Evolutionary conservation across 2,888 invertebrate genomes (phyloP), one percentile per base, ranked within the genome.

Genomic region (Zhuqinia jingwanae): DNA sequence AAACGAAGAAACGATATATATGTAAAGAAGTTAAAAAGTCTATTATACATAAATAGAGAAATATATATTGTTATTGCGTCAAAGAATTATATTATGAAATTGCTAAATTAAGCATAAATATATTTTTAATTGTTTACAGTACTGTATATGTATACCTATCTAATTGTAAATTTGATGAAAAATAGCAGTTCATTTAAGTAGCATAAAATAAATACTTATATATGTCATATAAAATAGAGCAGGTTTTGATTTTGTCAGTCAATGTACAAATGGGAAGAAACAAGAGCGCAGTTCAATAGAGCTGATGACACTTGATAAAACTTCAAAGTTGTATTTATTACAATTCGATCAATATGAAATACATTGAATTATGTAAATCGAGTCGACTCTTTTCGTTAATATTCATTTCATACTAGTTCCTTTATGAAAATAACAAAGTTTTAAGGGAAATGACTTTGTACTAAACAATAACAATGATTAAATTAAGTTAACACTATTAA

Each of bases 81-180:
- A 60, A 60, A n/a, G 36, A 36, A n/a, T 10, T 1, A 27, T 60
- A 60, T 13, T 60, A 60, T 27, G 13, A 13, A 53, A 60, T 6
- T 11, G 17, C 20, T 42, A 17, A 27, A n/a, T 73, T 11, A 70
- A 25, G 13, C 47, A 25, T 73, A 73, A 27, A 50, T 73, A 73
- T 73, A 73, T 73, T 73, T 73, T 73, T 50, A 73, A 73, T 73
- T 25, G 73, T 17, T 50, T 50, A 50, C 70, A 47, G n/a, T n/a
- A n/a, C n/a, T n/a, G n/a, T 45, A 70, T 22, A 70, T n/a, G 25
- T 22, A 70, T 8, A 63, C 5, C n/a, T 20, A 17, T 20, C 10
- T 20, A 20, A 17, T n/a, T 58, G 50, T 73, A 47, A 15, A 30
- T 73, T 53, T 73, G n/a, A 50, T 73, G n/a, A 50, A 53, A 8